phyloP scores from a whole-genome alignment of 2,113 vertebrate species.

The Piprites chloris region DNA sequence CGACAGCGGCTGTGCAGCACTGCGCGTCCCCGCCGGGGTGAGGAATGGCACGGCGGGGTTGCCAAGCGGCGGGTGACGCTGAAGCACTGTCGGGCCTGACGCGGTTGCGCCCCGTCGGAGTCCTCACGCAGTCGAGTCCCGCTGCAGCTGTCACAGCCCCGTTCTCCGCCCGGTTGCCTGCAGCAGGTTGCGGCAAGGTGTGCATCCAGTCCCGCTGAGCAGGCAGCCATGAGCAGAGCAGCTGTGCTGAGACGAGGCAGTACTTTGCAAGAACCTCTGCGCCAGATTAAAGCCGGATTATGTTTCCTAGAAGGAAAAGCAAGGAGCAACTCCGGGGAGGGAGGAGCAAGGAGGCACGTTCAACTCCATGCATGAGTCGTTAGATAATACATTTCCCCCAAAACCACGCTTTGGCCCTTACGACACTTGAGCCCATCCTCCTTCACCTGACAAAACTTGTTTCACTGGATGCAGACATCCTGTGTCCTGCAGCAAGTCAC shows the following conservation, averaged over 20 bases:
- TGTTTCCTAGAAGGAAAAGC: neutral
- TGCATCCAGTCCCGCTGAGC: accelerated
- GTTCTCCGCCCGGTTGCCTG: too few relatives aligned
- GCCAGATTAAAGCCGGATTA: accelerated
- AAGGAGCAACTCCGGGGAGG: accelerated
- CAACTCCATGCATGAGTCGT: accelerated
- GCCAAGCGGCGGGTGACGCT: accelerated
- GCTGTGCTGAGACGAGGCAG: neutral
- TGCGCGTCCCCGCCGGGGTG: accelerated
- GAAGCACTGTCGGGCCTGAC: accelerated
- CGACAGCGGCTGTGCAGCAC: accelerated
- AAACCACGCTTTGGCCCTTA: neutral
- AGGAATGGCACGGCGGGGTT: accelerated
- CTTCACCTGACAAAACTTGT: neutral
- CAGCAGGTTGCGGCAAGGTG: accelerated
- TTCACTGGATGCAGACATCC: neutral
- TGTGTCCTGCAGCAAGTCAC: neutral
- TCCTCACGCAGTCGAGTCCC: accelerated
- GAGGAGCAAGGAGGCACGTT: neutral
- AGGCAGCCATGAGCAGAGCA: too few relatives aligned
- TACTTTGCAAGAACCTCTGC: too few relatives aligned
- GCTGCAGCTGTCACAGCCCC: accelerated
- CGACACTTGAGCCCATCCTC: too few relatives aligned
- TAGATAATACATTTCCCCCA: neutral
- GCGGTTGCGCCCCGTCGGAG: accelerated